phyloP scores from a whole-genome alignment of 2,797 vertebrate species.

The Australoheros facetus region DNA sequence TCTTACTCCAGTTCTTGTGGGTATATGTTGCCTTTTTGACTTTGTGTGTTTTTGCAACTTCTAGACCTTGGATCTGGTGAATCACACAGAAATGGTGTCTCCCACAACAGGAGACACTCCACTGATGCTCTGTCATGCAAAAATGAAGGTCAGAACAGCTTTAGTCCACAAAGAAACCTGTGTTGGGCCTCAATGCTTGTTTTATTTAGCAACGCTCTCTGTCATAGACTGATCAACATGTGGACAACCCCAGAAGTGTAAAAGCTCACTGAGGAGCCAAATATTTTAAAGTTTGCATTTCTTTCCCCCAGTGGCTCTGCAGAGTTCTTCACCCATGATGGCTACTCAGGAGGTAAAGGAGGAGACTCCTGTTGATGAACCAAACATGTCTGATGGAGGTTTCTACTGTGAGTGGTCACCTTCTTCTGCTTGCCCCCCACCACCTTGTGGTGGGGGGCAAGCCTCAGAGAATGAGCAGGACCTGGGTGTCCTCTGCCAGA shows the following conservation, averaged over 20 bases:
- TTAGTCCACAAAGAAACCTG: not conserved
- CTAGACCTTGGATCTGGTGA: constrained; percentile 44
- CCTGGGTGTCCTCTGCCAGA: constrained; percentile 79
- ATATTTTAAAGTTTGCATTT: not conserved
- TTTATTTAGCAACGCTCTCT: constrained; percentile 20
- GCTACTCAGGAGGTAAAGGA: constrained; percentile 49
- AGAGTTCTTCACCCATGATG: constrained; percentile 5
- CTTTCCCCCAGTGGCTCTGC: constrained; percentile 1
- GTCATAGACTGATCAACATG: constrained; percentile 20
- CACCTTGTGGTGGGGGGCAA: constrained; percentile 14
- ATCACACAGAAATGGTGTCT: constrained; percentile 16
- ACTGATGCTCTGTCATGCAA: constrained; percentile 26
- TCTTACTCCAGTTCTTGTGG: not conserved
- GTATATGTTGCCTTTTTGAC: not conserved
- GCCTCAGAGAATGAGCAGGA: constrained; percentile 67
- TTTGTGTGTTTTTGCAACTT: not conserved
- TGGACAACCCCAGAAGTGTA: constrained; percentile 13
- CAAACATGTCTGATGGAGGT: constrained; percentile 27
- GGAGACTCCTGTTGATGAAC: constrained; percentile 38
- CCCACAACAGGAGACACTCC: constrained; percentile 13
- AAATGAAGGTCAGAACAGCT: constrained; percentile 43
- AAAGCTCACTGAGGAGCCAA: not conserved
- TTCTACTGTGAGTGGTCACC: constrained; percentile 25
- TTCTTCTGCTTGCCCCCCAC: constrained; percentile 23
- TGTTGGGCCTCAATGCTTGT: not conserved